phyloP scores from a whole-genome alignment of 2,113 vertebrate genomes.

The Callipepla californica region DNA sequence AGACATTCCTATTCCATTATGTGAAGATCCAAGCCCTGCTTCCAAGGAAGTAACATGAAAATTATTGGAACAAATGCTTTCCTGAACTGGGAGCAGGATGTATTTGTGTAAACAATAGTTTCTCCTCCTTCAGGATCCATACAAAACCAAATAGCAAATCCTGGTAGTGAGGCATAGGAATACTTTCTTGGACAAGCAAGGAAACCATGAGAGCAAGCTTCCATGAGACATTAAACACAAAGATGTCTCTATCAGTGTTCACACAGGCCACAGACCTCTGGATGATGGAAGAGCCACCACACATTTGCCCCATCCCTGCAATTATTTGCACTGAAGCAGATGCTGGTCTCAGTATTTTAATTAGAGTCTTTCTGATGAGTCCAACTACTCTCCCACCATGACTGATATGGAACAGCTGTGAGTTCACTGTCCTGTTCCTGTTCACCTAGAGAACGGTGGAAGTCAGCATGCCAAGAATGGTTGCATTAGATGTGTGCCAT shows the following conservation, averaged over 20 bases:
- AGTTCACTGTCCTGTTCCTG: background rate
- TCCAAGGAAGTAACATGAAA: background rate
- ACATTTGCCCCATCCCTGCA: background rate
- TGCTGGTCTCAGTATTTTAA: background rate
- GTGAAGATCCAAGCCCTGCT: background rate
- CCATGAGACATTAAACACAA: background rate
- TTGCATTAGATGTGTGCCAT: background rate
- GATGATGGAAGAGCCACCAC: background rate
- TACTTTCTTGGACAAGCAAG: background rate
- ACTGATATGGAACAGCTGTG: background rate
- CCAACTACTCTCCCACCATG: background rate
- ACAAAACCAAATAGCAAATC: background rate
- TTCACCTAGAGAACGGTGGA: background rate
- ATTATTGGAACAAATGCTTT: background rate
- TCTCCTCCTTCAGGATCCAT: background rate
- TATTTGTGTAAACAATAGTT: background rate
- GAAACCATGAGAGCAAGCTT: background rate
- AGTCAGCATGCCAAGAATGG: background rate
- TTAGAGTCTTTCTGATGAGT: background rate
- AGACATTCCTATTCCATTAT: background rate
- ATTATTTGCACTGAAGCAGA: background rate
- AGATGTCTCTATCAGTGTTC: background rate
- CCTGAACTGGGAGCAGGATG: background rate
- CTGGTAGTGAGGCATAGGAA: background rate
- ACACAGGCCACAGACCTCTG: background rate